Evolutionary conservation across 1,140 invertebrate species (phyloP).

Genomic region (Drosophila takahashii): DNA sequence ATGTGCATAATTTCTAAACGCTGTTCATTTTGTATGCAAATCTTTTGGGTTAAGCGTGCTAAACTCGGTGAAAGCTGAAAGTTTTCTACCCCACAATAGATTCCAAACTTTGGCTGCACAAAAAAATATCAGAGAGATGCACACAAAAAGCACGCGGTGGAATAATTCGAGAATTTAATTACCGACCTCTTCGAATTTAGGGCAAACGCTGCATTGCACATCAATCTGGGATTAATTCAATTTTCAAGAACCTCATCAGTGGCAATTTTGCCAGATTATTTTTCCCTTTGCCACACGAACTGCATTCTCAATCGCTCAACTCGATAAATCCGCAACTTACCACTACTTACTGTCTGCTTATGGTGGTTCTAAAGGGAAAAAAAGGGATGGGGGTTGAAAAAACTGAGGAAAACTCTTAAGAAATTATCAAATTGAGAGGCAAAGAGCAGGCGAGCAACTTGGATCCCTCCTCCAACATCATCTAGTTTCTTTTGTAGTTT

Average conservation of each 20-base stretch:
- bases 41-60: constrained; percentile 45
- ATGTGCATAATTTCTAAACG: constrained; percentile 75
- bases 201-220: neutral
- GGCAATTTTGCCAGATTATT: constrained; percentile 14
- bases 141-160: too few species aligned
- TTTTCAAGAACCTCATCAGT: constrained; percentile 13
- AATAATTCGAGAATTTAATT: constrained; percentile 24
- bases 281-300: constrained; percentile 17
- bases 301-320: constrained; percentile 42
- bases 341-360: constrained; percentile 52
- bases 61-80: constrained; percentile 14
- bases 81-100: constrained; percentile 2
- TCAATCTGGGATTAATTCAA: constrained; percentile 32
- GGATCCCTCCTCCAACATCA: constrained; percentile 24
- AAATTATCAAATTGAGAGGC: constrained; percentile 72
- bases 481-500: constrained; percentile 51
- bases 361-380: neutral
- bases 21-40: constrained; percentile 79
- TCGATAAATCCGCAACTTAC: constrained; percentile 59
- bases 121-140: neutral
- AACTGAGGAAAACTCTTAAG: constrained; percentile 53
- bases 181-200: constrained; percentile 1
- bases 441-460: constrained; percentile 29
- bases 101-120: neutral
- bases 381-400: neutral